Conservation (phyloP, 2,888 invertebrate genomes). For the Pristionchus maxplancki region DNA sequence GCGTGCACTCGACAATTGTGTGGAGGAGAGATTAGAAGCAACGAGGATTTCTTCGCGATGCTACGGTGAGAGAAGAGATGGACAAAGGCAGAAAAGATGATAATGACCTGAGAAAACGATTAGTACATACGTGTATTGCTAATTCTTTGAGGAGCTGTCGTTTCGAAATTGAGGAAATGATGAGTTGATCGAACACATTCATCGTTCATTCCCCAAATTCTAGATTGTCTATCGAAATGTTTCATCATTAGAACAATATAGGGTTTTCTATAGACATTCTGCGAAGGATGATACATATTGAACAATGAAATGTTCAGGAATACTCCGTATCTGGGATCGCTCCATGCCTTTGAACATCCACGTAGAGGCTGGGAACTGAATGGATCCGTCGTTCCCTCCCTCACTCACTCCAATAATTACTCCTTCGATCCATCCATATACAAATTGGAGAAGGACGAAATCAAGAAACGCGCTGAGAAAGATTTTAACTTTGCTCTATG, state of each 20-base stretch:
- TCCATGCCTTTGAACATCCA: constrained; percentile 14
- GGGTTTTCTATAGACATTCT: neutral
- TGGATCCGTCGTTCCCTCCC: constrained; percentile 88
- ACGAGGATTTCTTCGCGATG: constrained; percentile 71
- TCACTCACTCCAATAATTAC: constrained; percentile 88
- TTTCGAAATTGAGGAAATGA: too few relatives aligned
- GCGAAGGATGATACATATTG: too few relatives aligned
- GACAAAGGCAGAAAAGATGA: neutral
- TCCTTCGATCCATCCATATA: constrained; percentile 59
- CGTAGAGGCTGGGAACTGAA: constrained; percentile 83
- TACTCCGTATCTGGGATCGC: constrained; percentile 34
- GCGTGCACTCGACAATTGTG: constrained; percentile 87
- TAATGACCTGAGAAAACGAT: constrained; percentile 33
- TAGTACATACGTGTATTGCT: neutral
- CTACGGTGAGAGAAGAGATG: constrained; percentile 53
- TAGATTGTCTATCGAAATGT: too few relatives aligned
- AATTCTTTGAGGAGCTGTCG: neutral
- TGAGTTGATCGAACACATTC: too few relatives aligned
- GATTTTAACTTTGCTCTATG: neutral
- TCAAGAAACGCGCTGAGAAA: constrained; percentile 4
- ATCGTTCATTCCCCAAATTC: too few relatives aligned
- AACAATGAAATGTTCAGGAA: neutral
- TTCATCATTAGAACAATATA: neutral
- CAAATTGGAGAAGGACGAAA: neutral
- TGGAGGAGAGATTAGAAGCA: constrained; percentile 83